These are phyloP conservation scores for Leptinotarsa juncta DNA, from an alignment of 2,888 invertebrate species.

Conservation along the genomic window DNA sequence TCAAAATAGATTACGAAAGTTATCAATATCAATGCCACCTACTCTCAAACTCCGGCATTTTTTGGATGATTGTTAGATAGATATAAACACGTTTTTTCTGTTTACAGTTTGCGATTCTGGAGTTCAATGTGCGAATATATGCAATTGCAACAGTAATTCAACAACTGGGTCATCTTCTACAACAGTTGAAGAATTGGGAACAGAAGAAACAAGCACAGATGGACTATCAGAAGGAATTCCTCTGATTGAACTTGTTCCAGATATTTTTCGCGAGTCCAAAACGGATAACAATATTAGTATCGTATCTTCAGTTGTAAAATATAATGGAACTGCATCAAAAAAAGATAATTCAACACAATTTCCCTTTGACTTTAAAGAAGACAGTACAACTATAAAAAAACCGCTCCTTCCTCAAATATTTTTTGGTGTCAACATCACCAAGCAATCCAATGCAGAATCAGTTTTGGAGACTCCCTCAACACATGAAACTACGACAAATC, in stretches of 20 bases:
- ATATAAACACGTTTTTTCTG: neutral
- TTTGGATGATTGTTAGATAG: neutral
- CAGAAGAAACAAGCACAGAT: too few relatives aligned
- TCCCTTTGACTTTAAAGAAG: too few relatives aligned
- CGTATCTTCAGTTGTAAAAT: neutral
- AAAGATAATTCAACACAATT: neutral
- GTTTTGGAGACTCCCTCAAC: neutral
- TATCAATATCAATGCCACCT: too few relatives aligned
- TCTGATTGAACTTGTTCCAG: neutral
- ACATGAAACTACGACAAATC: neutral
- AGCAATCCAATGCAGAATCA: neutral
- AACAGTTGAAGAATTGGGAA: neutral
- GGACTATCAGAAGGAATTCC: neutral
- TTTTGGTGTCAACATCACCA: neutral
- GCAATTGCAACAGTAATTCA: slow-evolving; percentile 66
- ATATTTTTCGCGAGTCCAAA: too few relatives aligned
- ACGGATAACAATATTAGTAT: neutral
- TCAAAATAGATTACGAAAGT: too few relatives aligned
- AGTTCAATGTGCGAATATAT: slow-evolving; percentile 75
- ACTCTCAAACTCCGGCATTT: too few relatives aligned
- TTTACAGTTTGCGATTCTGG: slow-evolving; percentile 65
- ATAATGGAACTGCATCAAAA: neutral
- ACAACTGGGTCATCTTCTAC: slow-evolving; percentile 16
- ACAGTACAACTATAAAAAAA: too few relatives aligned
- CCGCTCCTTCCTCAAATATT: neutral